Percentiles rank a stretch among this genome's conserved stretches.
Evolutionary conservation across 2,888 invertebrate genomes (phyloP).

Genomic region (Limnephilus lunatus): DNA sequence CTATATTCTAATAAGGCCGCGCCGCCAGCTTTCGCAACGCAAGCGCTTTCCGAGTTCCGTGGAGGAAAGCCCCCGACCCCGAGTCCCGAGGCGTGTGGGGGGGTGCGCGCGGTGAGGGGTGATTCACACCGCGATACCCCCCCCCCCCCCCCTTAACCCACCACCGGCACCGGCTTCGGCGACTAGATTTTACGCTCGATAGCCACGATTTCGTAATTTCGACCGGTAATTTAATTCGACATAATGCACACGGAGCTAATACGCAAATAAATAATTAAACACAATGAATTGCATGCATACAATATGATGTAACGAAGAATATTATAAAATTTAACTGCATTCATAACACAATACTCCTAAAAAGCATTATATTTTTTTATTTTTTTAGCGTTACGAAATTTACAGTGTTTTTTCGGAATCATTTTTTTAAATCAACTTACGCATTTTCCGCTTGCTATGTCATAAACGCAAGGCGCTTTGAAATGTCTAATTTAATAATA

Average conservation of each 20-base stretch:
- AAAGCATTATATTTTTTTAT: not conserved
- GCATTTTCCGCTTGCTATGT: not conserved
- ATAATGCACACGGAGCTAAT: not conserved
- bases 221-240: not conserved
- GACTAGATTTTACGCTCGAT: not conserved
- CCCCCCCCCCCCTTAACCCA: not conserved
- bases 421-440: not conserved
- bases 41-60: not conserved
- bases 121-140: not conserved
- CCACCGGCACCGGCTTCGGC: not conserved
- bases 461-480: not conserved
- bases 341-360: not conserved
- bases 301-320: not conserved
- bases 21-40: constrained; percentile 13
- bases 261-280: not conserved
- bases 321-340: not conserved
- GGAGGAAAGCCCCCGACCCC: not conserved
- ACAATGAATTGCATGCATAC: not conserved
- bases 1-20: constrained; percentile 30
- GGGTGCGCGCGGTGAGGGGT: not conserved
- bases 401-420: not conserved
- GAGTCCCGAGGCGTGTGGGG: not conserved
- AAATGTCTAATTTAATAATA: not conserved
- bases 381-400: not conserved
- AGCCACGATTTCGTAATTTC: not conserved